Conservation (phyloP, 2,797 vertebrate genomes). For the Epinephelus awoara region DNA sequence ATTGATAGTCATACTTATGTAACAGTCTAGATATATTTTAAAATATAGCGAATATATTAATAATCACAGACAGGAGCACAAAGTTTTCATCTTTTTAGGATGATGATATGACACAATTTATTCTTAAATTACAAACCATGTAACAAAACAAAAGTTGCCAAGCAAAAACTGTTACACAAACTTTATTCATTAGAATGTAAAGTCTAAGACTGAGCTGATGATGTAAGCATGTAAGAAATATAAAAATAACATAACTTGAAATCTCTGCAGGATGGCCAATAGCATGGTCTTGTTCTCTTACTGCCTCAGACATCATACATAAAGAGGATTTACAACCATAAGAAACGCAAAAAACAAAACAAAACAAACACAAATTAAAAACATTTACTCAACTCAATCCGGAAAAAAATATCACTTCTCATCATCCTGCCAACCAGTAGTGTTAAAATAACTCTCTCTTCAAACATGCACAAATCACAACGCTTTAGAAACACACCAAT, state of each 20-base stretch:
- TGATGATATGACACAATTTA: conserved; percentile 82
- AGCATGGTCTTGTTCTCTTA: conserved; percentile 53
- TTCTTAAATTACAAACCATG: conserved; percentile 82
- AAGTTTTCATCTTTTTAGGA: conserved; percentile 41
- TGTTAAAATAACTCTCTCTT: conserved; percentile 78
- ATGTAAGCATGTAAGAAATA: conserved; percentile 71
- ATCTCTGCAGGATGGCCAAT: conserved; percentile 58
- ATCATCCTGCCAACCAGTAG: conserved; percentile 63
- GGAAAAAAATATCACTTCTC: conserved; percentile 44
- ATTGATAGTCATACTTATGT: conserved; percentile 13
- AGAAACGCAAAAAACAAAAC: conserved; percentile 52
- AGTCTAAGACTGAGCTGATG: conserved; percentile 72
- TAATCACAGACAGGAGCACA: conserved; percentile 8
- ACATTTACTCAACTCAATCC: conserved; percentile 60
- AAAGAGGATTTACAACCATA: conserved; percentile 61
- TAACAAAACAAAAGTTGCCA: conserved; percentile 74
- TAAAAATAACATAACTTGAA: conserved; percentile 69
- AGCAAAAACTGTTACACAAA: conserved; percentile 77
- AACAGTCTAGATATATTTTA: conserved; percentile 11
- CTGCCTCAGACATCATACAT: conserved; percentile 47
- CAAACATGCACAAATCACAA: conserved; percentile 78
- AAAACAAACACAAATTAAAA: conserved; percentile 51
- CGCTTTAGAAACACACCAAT: conserved; percentile 72
- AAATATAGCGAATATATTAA: background rate
- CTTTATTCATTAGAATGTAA: conserved; percentile 73